Evolutionary conservation across 2,888 invertebrate genomes (phyloP).

Genomic region (Tanytarsus gracilentus): DNA sequence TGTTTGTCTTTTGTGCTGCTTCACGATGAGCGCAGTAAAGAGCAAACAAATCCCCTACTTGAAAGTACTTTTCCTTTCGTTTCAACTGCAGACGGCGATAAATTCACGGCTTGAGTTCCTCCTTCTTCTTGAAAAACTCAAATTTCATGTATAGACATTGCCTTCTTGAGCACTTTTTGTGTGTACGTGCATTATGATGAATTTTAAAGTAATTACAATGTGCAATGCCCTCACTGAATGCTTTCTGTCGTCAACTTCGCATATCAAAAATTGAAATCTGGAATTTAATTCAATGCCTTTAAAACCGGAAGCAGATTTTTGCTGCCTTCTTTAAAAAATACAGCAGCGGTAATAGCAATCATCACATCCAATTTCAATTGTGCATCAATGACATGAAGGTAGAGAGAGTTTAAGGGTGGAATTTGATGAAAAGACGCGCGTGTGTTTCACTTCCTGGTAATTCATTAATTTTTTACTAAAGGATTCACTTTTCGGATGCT

Average conservation of each 20-base stretch:
- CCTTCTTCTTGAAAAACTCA: too few species aligned
- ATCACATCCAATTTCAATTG: constrained; percentile 18
- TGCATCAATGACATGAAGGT: not conserved
- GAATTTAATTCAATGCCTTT: not conserved
- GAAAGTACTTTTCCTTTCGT: constrained; percentile 15
- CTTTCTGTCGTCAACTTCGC: constrained; percentile 18
- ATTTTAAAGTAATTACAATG: constrained; percentile 16
- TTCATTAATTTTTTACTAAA: constrained; percentile 36
- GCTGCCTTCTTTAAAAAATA: constrained; percentile 16
- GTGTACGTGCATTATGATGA: too few species aligned
- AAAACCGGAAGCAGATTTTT: constrained; percentile 29
- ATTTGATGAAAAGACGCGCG: constrained; percentile 34
- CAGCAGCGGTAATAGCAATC: constrained; percentile 17
- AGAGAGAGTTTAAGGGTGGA: constrained; percentile 3
- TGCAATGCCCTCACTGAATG: too few species aligned
- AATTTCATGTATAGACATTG: too few species aligned
- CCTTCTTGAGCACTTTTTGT: too few species aligned
- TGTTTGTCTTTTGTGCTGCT: not conserved
- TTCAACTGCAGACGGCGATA: constrained; percentile 20
- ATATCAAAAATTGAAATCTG: constrained; percentile 8
- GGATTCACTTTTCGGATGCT: not conserved
- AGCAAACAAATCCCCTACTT: not conserved
- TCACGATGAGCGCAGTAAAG: not conserved
- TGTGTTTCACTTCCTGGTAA: constrained; percentile 44
- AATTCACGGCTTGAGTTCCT: not conserved